Evolutionary conservation across 2,797 vertebrate genomes (phyloP), one percentile per base, ranked within the genome.

Genomic region (Lagorchestes hirsutus): DNA sequence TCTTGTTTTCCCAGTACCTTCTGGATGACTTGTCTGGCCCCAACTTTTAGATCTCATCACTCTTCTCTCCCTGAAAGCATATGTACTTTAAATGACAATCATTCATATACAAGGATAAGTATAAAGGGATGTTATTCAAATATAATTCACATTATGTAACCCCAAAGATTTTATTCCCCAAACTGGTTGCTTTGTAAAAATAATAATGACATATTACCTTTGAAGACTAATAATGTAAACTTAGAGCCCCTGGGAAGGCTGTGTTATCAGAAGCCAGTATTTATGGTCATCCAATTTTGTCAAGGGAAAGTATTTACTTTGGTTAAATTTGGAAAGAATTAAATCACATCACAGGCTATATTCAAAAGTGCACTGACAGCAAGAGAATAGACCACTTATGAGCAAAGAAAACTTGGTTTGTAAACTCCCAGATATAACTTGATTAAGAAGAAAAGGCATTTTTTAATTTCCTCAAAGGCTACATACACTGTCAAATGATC

Each of bases 251-350:
- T 1, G 10, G 57, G 13, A n/a, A 67, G 28, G 29, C 24, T 74
- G 91, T 59, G 46, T 74, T 40, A 54, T 22, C n/a, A 55, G 27
- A 57, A 9, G 18, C 18, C 67, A 12, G 31, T 92, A 90, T 31
- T 93, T 92, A 92, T 18, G 2, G 1, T 1, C n/a, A 52, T 90
- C 54, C 13, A 54, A 50, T 91, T 95, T 96, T 93, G 54, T 59
- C 1, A 90, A 28, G 55, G 11, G 54, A 96, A 91, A 93, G 12
- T 11, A 94, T 40, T 97, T 96, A 62, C 0, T 1, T 57, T 94
- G 92, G 8, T 87, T 93, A 92, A 95, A 96, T n/a, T 90, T 54
- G 94, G n/a, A 94, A 97, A 92, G 95, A 95, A 93, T 94, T 94
- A 27, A 92, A 82, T 62, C 2, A 0, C 40, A 92, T 29, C 87